Evolutionary conservation across 2,888 invertebrate species (phyloP).

Genomic region (Bibio marci): DNA sequence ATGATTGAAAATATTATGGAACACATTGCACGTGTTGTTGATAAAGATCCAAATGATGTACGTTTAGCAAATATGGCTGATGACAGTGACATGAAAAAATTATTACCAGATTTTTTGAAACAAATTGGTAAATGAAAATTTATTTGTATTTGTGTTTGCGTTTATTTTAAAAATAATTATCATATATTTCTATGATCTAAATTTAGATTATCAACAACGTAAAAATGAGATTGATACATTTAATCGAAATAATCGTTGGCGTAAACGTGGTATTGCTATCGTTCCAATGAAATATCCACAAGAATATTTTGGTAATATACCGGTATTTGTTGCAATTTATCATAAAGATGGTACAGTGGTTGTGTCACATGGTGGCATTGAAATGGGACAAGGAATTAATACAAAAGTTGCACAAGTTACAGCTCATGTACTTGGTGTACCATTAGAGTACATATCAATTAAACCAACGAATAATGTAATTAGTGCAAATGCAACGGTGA

Average conservation of each 20-base stretch:
- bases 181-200: not conserved
- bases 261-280: constrained; percentile 54
- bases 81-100: constrained; percentile 25
- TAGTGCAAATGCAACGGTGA: constrained; percentile 46
- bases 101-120: constrained; percentile 34
- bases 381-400: constrained; percentile 67
- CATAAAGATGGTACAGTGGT: constrained; percentile 54
- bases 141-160: too few species aligned
- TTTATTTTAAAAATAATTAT: constrained; percentile 9
- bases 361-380: constrained; percentile 52
- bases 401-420: constrained; percentile 61
- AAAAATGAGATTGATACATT: constrained; percentile 36
- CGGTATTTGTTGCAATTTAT: constrained; percentile 46
- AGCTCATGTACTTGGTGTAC: constrained; percentile 50
- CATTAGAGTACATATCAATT: constrained; percentile 44
- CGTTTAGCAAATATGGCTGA: constrained; percentile 35
- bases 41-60: constrained; percentile 40
- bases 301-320: constrained; percentile 32
- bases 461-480: constrained; percentile 46
- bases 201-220: constrained; percentile 36
- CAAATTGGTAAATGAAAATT: constrained; percentile 17
- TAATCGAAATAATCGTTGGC: constrained; percentile 61
- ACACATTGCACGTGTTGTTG: constrained; percentile 38
- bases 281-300: constrained; percentile 52
- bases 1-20: constrained; percentile 48